Evolutionary conservation across 2,797 vertebrate species (phyloP).

Genomic region (Notamacropus eugenii): DNA sequence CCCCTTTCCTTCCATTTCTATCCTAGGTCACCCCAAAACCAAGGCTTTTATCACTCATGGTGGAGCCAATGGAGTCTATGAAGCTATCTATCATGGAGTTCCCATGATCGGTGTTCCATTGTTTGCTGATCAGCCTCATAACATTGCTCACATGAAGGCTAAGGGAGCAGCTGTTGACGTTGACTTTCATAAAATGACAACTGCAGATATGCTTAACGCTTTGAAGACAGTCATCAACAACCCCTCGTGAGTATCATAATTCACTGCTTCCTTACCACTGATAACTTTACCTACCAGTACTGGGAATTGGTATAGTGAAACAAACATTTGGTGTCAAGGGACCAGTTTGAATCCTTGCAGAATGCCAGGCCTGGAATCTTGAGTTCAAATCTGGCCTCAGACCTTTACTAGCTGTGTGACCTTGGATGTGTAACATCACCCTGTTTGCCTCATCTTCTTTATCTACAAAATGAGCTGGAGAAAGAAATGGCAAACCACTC

Average conservation of each 20-base stretch:
- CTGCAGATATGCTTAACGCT: too few species aligned
- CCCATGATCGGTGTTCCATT: conserved; percentile 94
- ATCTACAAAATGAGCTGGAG: background rate
- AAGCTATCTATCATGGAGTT: conserved; percentile 94
- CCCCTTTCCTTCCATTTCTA: conserved; percentile 5
- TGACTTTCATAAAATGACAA: too few species aligned
- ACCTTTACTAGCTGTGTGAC: background rate
- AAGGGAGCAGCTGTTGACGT: conserved; percentile 90
- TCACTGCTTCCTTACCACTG: too few species aligned
- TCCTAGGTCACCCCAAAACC: conserved; percentile 91
- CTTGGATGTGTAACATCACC: background rate
- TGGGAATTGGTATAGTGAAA: too few species aligned
- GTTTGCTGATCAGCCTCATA: conserved; percentile 92
- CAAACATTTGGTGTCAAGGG: too few species aligned
- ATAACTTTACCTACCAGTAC: too few species aligned
- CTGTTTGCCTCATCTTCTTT: background rate
- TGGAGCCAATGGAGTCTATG: conserved; percentile 93
- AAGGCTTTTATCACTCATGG: conserved; percentile 90
- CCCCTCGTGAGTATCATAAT: too few species aligned
- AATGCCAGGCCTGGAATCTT: background rate
- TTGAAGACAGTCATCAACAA: too few species aligned
- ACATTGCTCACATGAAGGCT: conserved; percentile 89
- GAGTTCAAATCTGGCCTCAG: background rate
- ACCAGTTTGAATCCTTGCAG: too few species aligned
- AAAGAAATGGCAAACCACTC: background rate